Evolutionary conservation across 2,888 invertebrate species (phyloP), one percentile per base, ranked within the genome.

Genomic region (Buathra laborator): DNA sequence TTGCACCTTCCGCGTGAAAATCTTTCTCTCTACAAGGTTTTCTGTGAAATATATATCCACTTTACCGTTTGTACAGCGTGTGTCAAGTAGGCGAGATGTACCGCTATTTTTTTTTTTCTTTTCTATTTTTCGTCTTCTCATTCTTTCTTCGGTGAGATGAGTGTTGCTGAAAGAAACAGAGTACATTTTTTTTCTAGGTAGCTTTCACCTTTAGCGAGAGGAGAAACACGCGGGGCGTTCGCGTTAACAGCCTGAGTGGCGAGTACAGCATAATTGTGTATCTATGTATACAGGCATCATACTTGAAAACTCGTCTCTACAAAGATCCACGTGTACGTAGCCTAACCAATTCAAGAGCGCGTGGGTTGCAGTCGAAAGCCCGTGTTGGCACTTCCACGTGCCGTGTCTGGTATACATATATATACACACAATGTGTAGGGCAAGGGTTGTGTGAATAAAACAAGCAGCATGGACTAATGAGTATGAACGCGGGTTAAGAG

Each of bases 381-480:
- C 81, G 56, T 62, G 80, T 72, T 68, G 67, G 81, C 68, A 43
- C 76, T 78, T 62, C 19, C 59, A 44, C 44, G 19, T 24, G 51
- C 24, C 62, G 46, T 76, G 46, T 46, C 19, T 66, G 16, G 14
- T 44, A 9, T 51, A 12, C 64, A 56, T 29, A 51, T 43, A 43
- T 44, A 6, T 53, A 62, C 46, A 67, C 44, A 32, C 32, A 70
- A 70, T 16, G 71, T 46, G 43, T 24, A 68, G 66, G 48, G 29
- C 46, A 59, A 71, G 81, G 68, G 64, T 53, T 74, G 78, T 70
- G 85, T 64, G 59, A 82, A 85, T 79, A 79, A 79, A 70, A 70
- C 75, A 70, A 62, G 74, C 64, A 43, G 76, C 84, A 79, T 83
- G 76, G 59, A 85, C 85, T 87, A 87, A 87, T 87, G 87, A 87